Evolutionary conservation across 2,113 vertebrate genomes (phyloP).

Genomic region (Electrona antarctica): DNA sequence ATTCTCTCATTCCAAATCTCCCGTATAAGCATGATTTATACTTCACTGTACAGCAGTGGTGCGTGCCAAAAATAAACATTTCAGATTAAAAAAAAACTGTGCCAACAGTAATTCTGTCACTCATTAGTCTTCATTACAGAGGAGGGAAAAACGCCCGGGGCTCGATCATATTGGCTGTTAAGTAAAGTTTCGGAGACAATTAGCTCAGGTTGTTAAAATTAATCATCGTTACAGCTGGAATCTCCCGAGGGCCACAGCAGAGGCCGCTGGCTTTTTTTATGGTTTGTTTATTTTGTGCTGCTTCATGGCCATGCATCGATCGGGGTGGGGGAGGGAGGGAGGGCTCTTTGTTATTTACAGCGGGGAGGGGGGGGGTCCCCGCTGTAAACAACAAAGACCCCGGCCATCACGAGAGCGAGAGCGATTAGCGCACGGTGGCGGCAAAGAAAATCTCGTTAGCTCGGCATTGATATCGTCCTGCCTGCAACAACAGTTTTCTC

Average conservation of each 20-base stretch:
- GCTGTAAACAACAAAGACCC: neutral
- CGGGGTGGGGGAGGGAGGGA: slow-evolving; percentile 7
- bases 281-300: slow-evolving; percentile 69
- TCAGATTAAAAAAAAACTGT: slow-evolving; percentile 14
- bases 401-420: no score
- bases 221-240: slow-evolving; percentile 72
- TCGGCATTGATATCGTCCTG: no score
- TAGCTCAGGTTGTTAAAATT: slow-evolving; percentile 77
- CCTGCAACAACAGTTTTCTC: no score
- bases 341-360: no score
- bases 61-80: slow-evolving; percentile 43
- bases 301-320: slow-evolving; percentile 65
- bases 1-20: slow-evolving; percentile 54
- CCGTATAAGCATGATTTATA: slow-evolving; percentile 46
- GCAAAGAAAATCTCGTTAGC: no score
- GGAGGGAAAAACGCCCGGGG: slow-evolving; percentile 61
- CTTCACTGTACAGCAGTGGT: no score
- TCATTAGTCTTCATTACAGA: slow-evolving; percentile 75
- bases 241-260: slow-evolving; percentile 55
- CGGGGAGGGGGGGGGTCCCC: neutral
- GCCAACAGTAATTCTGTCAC: slow-evolving; percentile 63
- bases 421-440: no score
- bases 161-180: slow-evolving; percentile 76
- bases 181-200: slow-evolving; percentile 78
- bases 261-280: slow-evolving; percentile 58